Evolutionary conservation across 2,888 invertebrate genomes (phyloP), one percentile per base, ranked within the genome.

Genomic region (Hydroisotoma schaefferi): DNA sequence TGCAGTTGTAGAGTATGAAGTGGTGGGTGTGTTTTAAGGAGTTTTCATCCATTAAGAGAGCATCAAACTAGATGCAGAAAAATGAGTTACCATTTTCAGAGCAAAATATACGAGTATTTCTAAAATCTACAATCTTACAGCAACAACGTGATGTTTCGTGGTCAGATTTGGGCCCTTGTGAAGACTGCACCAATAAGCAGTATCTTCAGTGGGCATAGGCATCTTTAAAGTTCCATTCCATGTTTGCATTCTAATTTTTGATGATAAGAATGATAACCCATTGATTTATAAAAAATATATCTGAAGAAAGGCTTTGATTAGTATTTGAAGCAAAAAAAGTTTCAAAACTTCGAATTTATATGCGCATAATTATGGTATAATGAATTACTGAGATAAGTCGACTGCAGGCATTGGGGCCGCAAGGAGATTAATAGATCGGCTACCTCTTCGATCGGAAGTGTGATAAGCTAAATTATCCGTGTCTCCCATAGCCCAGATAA

Each of bases 111-210:
- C 26, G 2, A 46, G 4, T 23, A 18, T 46, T 20, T 22, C 22
- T 10, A 20, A 52, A 28, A 8, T 37, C 22, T 8, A 2, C 10
- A 29, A 52, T 47, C 38, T 23, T 59, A 59, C 59, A n/a, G 38
- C 59, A 25, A 59, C 59, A 25, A 59, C 33, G 15, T 59, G 55
- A 40, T 59, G 38, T 18, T 28, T 48, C 4, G 4, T 8, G 3
- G n/a, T 12, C 2, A 55, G 25, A 8, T 5, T 1, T 4, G 55
- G 55, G n/a, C 48, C 33, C 27, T 49, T 59, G 38, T 55, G 55
- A 20, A 59, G 38, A 6, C 40, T 48, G 44, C 59, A 59, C 59
- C 59, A 59, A 23, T 59, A 59, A 18, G 55, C 38, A 22, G 59
- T 59, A 6, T 54, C 43, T 12, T 48, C 28, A n/a, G 3, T 12